Evolutionary conservation across 2,797 vertebrate species (phyloP).

Genomic region (Anisognathus igniventris): DNA sequence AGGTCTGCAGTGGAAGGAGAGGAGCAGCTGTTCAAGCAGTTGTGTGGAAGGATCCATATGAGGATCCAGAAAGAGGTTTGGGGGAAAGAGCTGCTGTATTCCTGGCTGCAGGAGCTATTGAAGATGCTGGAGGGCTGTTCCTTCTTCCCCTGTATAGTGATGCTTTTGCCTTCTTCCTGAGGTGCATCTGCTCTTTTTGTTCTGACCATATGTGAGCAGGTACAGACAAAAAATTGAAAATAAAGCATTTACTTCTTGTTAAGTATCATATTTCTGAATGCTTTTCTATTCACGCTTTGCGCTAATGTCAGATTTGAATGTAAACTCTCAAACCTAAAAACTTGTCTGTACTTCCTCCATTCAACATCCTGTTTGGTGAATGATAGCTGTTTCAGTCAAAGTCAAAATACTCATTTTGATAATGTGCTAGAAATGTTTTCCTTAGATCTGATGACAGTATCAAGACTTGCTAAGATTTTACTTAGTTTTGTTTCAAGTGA

Average conservation of each 20-base stretch:
- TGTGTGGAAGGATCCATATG: not conserved
- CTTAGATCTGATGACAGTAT: not conserved
- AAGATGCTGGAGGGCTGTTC: not conserved
- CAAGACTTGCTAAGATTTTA: not conserved
- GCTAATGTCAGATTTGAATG: not conserved
- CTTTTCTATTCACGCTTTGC: rapidly evolving
- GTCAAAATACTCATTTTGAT: not conserved
- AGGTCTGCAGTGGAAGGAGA: not conserved
- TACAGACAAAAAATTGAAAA: not conserved
- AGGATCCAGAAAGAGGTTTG: not conserved
- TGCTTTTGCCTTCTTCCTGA: not conserved
- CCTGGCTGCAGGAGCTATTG: not conserved
- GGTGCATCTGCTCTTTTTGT: not conserved
- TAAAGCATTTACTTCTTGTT: not conserved
- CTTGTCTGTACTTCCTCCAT: not conserved
- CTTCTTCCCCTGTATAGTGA: not conserved
- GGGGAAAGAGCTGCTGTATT: rapidly evolving
- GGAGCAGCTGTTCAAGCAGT: not conserved
- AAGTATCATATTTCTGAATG: not conserved
- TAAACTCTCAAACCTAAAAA: not conserved
- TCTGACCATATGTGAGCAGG: not conserved
- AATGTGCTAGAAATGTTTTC: not conserved
- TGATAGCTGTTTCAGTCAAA: not conserved
- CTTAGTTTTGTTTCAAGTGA: not conserved
- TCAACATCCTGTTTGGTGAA: not conserved